Base-by-base conservation (phyloP, 35 echinoderm and acorn worm species). In the Apostichopus japonicus region DNA sequence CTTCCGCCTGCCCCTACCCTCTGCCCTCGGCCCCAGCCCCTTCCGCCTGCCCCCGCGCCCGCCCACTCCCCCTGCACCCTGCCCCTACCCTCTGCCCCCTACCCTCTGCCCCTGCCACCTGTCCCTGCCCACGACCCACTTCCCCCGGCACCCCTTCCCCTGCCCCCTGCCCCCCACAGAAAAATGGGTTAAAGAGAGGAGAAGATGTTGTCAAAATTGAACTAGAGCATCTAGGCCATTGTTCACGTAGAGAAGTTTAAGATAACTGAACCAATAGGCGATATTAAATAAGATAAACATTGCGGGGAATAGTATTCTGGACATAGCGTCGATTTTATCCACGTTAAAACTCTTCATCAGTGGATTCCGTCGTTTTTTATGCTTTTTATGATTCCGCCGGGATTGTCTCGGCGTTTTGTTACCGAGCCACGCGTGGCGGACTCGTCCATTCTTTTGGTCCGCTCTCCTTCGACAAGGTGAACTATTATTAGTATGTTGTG, bases 211-310 rank as follows among this genome's bases (percentile, higher is more conserved):
- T 84, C 63, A 89, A 89, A 72, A 89, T 89, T 89, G 86, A 16
- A 89, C 86, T 24, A 89, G 24, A 7, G 86, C 86, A 22, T 59
- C 56, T 8, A 89, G 63, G 22, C 23, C 11, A 13, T 53, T 44
- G 5, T 65, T 89, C 44, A 51, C 33, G 86, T 72, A 91, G 6
- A 91, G 76, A 53, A 91, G 54, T 79, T 79, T 87, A 10, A 97
- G 87, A 88, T 97, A 97, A 76, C 91, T 91, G 19, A 90, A 87
- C 96, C 96, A 97, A 80, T 97, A 97, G 33, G 90, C 86, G 62
- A 97, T 63, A 56, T 97, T 97, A 79, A 97, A 97, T 61, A 97
- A 52, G 10, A 95, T 53, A 86, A 97, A 97, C 14, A 72, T 59
- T 27, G 61, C 27, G 0, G 96, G 96, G 55, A 97, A 97, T n/a